Percentiles rank a stretch among this genome's conserved stretches.
Evolutionary conservation across 35 echinoderm and acorn worm species (phyloP).

Genomic region (Amphiura filiformis): DNA sequence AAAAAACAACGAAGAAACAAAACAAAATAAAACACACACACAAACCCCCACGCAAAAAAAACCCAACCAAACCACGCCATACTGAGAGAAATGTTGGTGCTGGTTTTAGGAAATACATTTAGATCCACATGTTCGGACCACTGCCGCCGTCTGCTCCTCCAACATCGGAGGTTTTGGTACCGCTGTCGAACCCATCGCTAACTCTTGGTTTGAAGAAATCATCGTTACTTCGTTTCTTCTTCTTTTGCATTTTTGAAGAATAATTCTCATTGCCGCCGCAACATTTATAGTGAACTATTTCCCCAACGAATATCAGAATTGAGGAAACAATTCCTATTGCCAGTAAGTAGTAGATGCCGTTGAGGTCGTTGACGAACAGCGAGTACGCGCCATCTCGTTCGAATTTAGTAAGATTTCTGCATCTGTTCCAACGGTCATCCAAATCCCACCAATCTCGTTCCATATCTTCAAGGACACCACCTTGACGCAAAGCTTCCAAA

Average conservation of each 20-base stretch:
- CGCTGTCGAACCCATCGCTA: background rate
- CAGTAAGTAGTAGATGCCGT: slow-evolving; percentile 58
- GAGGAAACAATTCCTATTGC: slow-evolving; percentile 30
- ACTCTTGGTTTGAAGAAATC: too few relatives aligned
- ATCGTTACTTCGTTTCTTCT: too few relatives aligned
- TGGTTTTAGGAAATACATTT: too few relatives aligned
- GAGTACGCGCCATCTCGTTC: slow-evolving; percentile 40
- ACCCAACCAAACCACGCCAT: too few relatives aligned
- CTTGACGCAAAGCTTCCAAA: slow-evolving; percentile 39
- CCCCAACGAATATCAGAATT: slow-evolving; percentile 33
- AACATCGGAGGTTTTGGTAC: background rate
- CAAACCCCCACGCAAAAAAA: too few relatives aligned
- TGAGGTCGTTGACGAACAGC: slow-evolving; percentile 28
- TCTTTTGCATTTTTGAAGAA: background rate
- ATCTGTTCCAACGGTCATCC: background rate
- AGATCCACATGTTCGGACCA: background rate
- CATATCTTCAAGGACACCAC: slow-evolving; percentile 35
- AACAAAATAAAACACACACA: too few relatives aligned
- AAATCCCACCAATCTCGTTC: slow-evolving; percentile 61
- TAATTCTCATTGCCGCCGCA: background rate
- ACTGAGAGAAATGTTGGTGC: too few relatives aligned
- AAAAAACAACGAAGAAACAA: too few relatives aligned
- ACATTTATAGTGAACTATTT: slow-evolving; percentile 4
- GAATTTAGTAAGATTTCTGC: slow-evolving; percentile 28
- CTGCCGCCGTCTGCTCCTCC: slow-evolving; percentile 4